Base-by-base conservation (phyloP, 2,797 vertebrate species). In the Anomalospiza imberbis region DNA sequence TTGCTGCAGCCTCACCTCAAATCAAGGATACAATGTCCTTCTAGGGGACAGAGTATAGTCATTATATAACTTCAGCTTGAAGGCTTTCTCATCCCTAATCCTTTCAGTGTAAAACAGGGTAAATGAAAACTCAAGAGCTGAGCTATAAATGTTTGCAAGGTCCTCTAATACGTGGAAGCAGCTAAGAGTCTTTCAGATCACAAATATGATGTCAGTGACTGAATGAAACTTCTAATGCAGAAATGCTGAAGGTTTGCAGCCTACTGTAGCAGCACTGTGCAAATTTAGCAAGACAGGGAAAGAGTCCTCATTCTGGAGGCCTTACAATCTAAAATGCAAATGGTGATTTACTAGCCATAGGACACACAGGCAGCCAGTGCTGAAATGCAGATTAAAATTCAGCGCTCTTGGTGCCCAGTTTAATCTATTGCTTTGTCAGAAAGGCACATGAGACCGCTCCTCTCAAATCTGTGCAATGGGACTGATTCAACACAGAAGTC, bases 401-500 rank as follows among this genome's bases (percentile, higher is more conserved):
- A 44, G 15, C 4, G 44, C 73, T 94, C 47, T 93, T 66, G 63
- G 45, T 83, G 20, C 72, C 81, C 89, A 74, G 72, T 91, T 91
- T 74, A 88, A 81, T 88, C 93, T 68, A 51, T 26, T 4, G 40
- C 84, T 91, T 71, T 78, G 60, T 87, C 57, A 88, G 53, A 88
- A 81, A 85, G 72, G 88, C 87, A 82, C 71, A 89, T 3, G 26
- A 75, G 92, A 53, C 61, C 1, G n/a, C 61, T 92, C 57, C 62
- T 75, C 84, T 70, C 22, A 91, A 95, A 84, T 93, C 93, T 94
- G 81, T 92, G 85, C 72, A 73, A 13, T 34, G 51, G 77, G 82
- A 84, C 79, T 55, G 72, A 80, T 94, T 84, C 79, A 72, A 92
- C 67, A 91, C 66, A 88, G 60, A 91, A 96, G 89, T 45, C 65